Evolutionary conservation across 2,888 invertebrate genomes (phyloP).

Genomic region (Ceramica pisi): DNA sequence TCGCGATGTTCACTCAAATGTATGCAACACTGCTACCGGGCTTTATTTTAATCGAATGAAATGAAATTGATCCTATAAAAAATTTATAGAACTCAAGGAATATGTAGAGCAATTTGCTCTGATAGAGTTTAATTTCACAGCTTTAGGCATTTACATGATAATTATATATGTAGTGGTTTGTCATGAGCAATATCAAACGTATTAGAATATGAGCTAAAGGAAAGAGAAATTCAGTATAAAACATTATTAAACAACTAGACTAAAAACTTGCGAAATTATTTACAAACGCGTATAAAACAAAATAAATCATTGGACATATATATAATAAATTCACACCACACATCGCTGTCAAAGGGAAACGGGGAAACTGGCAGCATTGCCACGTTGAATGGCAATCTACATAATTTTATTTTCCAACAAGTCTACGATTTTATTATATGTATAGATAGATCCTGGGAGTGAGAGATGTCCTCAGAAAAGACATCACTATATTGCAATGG

Average conservation of each 20-base stretch:
- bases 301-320: too few relatives aligned
- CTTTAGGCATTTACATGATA: conserved; percentile 5
- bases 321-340: too few relatives aligned
- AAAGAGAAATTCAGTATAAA: background rate
- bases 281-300: too few relatives aligned
- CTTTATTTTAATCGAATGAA: conserved; percentile 35
- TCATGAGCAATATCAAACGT: background rate
- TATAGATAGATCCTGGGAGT: too few relatives aligned
- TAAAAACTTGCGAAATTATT: too few relatives aligned
- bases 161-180: background rate
- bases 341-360: too few relatives aligned
- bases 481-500: too few relatives aligned
- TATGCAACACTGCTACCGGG: conserved; percentile 44
- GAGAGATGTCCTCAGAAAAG: background rate
- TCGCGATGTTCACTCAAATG: conserved; percentile 24
- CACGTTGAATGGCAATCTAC: background rate
- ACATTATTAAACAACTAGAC: too few relatives aligned
- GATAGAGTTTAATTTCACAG: conserved; percentile 24
- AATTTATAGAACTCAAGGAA: conserved; percentile 29
- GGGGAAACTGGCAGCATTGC: too few relatives aligned
- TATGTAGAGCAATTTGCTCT: conserved; percentile 2
- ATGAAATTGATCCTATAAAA: conserved; percentile 33
- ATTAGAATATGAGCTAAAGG: background rate
- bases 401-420: background rate
- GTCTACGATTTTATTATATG: too few relatives aligned